Evolutionary conservation across 2,113 vertebrate genomes (phyloP).

Genomic region (Recurvirostra avosetta): DNA sequence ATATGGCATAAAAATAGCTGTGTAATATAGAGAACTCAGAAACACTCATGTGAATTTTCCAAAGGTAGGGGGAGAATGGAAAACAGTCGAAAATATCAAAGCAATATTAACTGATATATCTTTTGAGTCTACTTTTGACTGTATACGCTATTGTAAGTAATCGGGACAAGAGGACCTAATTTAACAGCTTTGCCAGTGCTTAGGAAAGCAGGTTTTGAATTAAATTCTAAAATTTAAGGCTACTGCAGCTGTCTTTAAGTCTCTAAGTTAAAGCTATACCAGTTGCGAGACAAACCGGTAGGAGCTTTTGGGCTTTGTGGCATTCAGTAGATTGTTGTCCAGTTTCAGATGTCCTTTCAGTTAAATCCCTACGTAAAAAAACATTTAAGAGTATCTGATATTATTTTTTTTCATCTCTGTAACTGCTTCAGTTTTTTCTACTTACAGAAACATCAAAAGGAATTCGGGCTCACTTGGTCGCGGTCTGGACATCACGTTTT

Average conservation of each 20-base stretch:
- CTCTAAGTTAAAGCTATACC: not conserved
- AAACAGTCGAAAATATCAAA: not conserved
- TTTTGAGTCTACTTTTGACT: not conserved
- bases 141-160: not conserved
- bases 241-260: not conserved
- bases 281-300: not conserved
- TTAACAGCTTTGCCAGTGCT: not conserved
- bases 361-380: not conserved
- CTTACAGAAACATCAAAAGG: not conserved
- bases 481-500: not conserved
- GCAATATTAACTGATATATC: not conserved
- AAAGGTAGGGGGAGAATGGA: not conserved
- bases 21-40: not conserved
- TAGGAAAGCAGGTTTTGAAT: not conserved
- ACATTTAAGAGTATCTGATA: not conserved
- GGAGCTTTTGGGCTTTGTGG: not conserved
- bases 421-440: not conserved
- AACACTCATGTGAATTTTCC: not conserved
- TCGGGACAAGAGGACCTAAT: not conserved
- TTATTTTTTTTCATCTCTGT: not conserved
- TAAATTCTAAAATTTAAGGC: not conserved
- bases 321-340: not conserved
- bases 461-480: not conserved
- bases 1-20: constrained; percentile 22
- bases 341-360: not conserved